These are phyloP conservation scores for Anarhynchus alexandrinus DNA, from an alignment of 2,113 vertebrate genomes.

Conservation along the genomic window DNA sequence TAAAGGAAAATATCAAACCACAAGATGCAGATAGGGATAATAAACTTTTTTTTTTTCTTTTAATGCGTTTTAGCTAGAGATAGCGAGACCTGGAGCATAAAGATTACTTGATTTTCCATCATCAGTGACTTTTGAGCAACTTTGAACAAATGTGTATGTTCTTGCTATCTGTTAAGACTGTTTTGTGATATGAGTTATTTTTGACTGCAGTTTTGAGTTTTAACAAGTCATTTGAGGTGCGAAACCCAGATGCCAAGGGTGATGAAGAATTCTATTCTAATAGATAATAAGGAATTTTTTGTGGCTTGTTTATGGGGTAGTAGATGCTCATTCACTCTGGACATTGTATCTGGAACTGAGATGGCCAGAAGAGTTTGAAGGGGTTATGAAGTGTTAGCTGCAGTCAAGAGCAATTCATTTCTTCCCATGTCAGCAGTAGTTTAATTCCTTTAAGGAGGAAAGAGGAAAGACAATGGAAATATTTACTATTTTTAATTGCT, in stretches of 20 bases:
- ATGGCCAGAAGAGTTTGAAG: not conserved
- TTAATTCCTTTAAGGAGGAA: not conserved
- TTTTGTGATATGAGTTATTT: not conserved
- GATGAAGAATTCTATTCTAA: not conserved
- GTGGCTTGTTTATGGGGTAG: not conserved
- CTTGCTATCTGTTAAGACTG: not conserved
- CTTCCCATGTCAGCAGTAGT: not conserved
- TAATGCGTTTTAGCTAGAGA: slow-evolving; percentile 47
- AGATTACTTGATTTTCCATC: not conserved
- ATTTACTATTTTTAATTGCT: not conserved
- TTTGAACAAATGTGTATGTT: not conserved
- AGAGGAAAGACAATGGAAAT: not conserved
- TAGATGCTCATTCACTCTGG: not conserved
- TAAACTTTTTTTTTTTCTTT: slow-evolving; percentile 33
- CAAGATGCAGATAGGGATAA: slow-evolving; percentile 38
- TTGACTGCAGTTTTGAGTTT: not conserved
- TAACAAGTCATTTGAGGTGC: not conserved
- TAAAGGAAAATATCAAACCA: slow-evolving; percentile 60
- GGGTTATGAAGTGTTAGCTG: not conserved
- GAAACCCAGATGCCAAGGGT: not conserved
- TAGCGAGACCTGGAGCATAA: not conserved
- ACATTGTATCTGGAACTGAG: not conserved
- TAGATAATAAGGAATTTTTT: not conserved
- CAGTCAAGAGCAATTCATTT: not conserved
- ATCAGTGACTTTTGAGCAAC: not conserved